phyloP scores from a whole-genome alignment of 2,888 invertebrate genomes.

The Formica aserva region DNA sequence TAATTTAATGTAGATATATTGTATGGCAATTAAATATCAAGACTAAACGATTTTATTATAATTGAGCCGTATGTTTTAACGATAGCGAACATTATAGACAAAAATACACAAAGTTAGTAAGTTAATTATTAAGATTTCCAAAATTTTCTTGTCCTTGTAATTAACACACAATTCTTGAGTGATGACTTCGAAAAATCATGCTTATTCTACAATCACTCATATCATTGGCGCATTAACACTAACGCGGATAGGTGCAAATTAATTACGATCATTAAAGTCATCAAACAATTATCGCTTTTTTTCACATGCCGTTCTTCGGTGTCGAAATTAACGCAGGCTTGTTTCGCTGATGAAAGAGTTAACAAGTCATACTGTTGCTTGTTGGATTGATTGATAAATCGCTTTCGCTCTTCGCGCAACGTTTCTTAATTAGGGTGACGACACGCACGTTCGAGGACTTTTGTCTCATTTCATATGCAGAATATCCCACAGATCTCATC shows the following conservation, averaged over 20 bases:
- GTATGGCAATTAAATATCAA: neutral
- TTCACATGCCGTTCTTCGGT: constrained; percentile 40
- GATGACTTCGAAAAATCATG: neutral
- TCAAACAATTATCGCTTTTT: constrained; percentile 41
- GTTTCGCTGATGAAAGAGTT: constrained; percentile 33
- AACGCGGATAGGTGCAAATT: constrained; percentile 1
- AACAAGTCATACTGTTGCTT: constrained; percentile 47
- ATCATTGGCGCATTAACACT: constrained; percentile 12
- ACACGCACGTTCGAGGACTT: constrained; percentile 17
- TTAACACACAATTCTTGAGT: neutral
- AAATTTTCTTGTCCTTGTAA: neutral
- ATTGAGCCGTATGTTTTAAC: neutral
- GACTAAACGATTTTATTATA: neutral
- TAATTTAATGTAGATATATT: neutral
- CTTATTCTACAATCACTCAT: neutral
- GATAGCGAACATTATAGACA: neutral
- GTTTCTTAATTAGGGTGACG: neutral
- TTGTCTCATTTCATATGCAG: neutral
- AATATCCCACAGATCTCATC: neutral
- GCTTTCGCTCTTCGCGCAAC: constrained; percentile 61
- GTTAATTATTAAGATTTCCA: neutral
- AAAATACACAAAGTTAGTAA: neutral
- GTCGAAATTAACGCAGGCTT: constrained; percentile 53
- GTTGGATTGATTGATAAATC: constrained; percentile 17
- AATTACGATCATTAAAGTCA: constrained; percentile 7